Evolutionary conservation across 92 coral and sea anemone genomes (phyloP).

Genomic region (Actinostola sp.): DNA sequence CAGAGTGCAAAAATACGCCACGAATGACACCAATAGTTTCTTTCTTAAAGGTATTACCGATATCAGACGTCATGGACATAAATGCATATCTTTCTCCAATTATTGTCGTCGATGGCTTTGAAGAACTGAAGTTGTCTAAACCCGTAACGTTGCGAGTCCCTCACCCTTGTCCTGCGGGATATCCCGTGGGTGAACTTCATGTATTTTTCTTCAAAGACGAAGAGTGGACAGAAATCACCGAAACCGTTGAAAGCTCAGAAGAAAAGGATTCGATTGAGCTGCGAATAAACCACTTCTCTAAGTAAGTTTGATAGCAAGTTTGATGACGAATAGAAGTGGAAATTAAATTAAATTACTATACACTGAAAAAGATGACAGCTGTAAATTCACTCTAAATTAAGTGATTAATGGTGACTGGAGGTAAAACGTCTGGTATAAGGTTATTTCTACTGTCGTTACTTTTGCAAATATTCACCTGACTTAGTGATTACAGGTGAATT

Average conservation of each 20-base stretch:
- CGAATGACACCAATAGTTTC: not conserved
- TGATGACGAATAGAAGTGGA: no score
- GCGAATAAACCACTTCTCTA: constrained; percentile 1
- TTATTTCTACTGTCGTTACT: no score
- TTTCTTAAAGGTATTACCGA: not conserved
- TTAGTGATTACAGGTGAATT: no score
- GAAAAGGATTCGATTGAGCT: not conserved
- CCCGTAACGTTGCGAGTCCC: not conserved
- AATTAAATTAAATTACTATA: no score
- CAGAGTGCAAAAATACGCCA: not conserved
- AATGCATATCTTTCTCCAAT: constrained; percentile 9
- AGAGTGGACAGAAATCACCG: constrained; percentile 15
- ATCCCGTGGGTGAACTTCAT: not conserved
- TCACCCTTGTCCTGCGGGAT: constrained; percentile 10
- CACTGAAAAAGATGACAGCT: no score
- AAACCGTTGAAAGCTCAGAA: not conserved
- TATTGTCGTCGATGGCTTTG: constrained; percentile 21
- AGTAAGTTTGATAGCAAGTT: no score
- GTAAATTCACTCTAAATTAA: no score
- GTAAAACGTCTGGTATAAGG: no score
- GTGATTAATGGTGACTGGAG: no score
- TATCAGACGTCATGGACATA: not conserved
- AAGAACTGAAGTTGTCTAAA: not conserved
- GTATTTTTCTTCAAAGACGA: not conserved
- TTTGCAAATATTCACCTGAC: no score